Percentiles rank a stretch among this genome's conserved stretches.
phyloP scores from a whole-genome alignment of 1,140 invertebrate species.

The Latrodectus geometricus region DNA sequence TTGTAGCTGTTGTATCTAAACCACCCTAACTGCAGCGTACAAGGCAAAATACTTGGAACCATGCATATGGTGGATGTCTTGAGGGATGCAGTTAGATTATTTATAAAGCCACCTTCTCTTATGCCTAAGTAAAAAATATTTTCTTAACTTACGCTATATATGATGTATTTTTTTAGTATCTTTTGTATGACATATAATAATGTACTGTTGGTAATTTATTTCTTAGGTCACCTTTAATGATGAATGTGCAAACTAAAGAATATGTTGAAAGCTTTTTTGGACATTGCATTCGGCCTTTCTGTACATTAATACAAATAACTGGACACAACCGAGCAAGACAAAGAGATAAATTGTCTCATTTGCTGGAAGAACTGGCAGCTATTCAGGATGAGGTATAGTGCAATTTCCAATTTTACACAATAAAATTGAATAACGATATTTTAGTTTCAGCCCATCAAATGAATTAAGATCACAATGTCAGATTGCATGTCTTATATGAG shows the following conservation, averaged over 20 bases:
- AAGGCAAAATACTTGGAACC: conserved; percentile 68
- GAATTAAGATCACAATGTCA: no score
- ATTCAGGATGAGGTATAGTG: conserved; percentile 88
- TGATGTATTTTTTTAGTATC: neutral
- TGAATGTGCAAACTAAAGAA: conserved; percentile 77
- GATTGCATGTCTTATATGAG: no score
- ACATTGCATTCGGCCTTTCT: conserved; percentile 89
- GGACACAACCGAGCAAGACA: conserved; percentile 95
- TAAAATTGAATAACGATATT: no score
- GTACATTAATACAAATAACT: conserved; percentile 76
- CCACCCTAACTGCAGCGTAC: conserved; percentile 62
- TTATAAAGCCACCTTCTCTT: conserved; percentile 84
- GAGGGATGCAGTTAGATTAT: conserved; percentile 84
- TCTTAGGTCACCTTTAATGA: conserved; percentile 56
- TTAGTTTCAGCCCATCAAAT: no score
- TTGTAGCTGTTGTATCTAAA: conserved; percentile 68
- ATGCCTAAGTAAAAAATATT: conserved; percentile 41
- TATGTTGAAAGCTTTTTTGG: conserved; percentile 90
- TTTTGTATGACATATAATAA: neutral
- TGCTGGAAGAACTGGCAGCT: conserved; percentile 88
- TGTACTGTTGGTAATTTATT: neutral
- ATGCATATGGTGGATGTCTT: conserved; percentile 82
- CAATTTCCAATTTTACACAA: neutral
- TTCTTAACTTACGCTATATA: neutral
- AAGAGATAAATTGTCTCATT: conserved; percentile 89